phyloP scores from a whole-genome alignment of 2,113 vertebrate genomes.

The Fregata magnificens region DNA sequence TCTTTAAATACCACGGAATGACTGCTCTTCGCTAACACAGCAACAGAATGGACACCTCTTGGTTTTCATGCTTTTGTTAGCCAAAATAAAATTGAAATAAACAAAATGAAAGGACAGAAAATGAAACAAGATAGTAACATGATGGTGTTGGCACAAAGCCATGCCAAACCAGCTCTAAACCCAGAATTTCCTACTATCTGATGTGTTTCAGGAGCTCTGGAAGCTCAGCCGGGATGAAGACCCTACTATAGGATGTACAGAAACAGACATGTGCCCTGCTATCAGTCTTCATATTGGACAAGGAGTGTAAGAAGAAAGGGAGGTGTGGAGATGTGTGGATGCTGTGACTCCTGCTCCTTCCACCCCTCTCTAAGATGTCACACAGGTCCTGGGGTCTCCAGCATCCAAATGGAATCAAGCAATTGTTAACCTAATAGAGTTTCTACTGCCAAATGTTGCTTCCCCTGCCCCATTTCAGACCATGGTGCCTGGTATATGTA shows the following conservation, averaged over 20 bases:
- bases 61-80: background rate
- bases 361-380: background rate
- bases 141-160: background rate
- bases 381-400: background rate
- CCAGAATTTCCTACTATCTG: background rate
- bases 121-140: background rate
- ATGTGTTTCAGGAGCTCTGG: background rate
- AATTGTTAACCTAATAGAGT: background rate
- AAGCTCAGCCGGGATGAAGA: background rate
- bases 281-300: background rate
- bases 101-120: background rate
- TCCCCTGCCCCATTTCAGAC: background rate
- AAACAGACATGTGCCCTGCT: background rate
- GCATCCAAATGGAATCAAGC: background rate
- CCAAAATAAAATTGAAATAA: background rate
- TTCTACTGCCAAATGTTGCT: background rate
- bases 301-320: background rate
- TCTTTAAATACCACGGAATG: background rate
- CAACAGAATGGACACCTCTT: background rate
- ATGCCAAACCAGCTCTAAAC: background rate
- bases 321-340: background rate
- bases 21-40: background rate
- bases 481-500: background rate
- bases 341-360: background rate
- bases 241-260: background rate